Evolutionary conservation across 1,140 invertebrate species (phyloP).

Genomic region (Diachasmimorpha longicaudata): DNA sequence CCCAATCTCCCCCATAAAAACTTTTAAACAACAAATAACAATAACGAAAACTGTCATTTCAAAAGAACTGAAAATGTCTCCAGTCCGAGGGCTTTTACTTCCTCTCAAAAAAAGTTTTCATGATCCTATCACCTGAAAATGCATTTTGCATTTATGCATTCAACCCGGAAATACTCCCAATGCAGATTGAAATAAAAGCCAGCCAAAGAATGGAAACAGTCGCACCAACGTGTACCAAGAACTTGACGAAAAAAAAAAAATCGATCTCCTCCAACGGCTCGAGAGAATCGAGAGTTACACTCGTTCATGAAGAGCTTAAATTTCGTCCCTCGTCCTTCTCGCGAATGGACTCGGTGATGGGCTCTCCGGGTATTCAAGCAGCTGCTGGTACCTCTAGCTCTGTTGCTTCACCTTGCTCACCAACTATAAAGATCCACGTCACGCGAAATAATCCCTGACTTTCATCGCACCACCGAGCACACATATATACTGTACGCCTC

Average conservation of each 20-base stretch:
- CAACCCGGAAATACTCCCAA: constrained; percentile 37
- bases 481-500: background rate
- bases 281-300: background rate
- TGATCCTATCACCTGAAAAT: constrained; percentile 31
- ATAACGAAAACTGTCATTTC: background rate
- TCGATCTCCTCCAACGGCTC: background rate
- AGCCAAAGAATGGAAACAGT: constrained; percentile 23
- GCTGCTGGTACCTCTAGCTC: background rate
- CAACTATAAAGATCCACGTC: constrained; percentile 2
- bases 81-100: background rate
- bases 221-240: background rate
- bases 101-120: constrained; percentile 39
- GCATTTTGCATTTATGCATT: constrained; percentile 50
- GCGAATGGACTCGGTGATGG: background rate
- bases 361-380: background rate
- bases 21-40: background rate
- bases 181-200: constrained; percentile 49
- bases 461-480: constrained; percentile 11
- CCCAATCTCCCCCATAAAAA: background rate
- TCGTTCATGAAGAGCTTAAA: background rate
- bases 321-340: background rate
- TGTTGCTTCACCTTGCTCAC: background rate
- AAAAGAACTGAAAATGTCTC: background rate
- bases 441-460: constrained; percentile 14
- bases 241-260: background rate